Percentiles rank a stretch among this genome's conserved stretches.
Conservation (phyloP, 2,888 invertebrate genomes). For the Idaea biselata region DNA sequence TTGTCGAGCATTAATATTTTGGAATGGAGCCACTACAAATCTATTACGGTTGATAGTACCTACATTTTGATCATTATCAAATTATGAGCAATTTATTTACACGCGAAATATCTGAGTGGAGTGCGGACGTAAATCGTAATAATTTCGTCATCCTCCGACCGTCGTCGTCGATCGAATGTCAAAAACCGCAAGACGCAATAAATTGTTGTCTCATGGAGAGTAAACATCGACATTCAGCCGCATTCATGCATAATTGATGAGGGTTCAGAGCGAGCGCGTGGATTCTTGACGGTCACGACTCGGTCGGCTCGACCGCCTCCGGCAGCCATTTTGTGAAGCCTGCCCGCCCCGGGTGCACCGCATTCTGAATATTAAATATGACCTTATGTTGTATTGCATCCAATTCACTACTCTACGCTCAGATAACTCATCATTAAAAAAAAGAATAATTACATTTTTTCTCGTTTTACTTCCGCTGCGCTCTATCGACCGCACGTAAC, state of each 20-base stretch:
- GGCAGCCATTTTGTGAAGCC: constrained; percentile 78
- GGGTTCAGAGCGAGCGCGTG: constrained; percentile 70
- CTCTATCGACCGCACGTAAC: constrained; percentile 46
- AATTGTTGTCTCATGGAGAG: constrained; percentile 77
- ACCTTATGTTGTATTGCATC: constrained; percentile 50
- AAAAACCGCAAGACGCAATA: constrained; percentile 77
- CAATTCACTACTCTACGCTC: constrained; percentile 33
- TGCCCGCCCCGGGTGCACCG: constrained; percentile 60
- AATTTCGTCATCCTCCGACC: constrained; percentile 60
- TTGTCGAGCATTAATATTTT: constrained; percentile 20
- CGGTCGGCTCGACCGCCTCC: constrained; percentile 59
- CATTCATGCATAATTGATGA: constrained; percentile 80
- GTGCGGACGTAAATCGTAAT: constrained; percentile 44
- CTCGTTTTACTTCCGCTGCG: constrained; percentile 52
- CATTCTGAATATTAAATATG: constrained; percentile 68
- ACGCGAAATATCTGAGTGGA: constrained; percentile 33
- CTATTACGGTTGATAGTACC: constrained; percentile 25
- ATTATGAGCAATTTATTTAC: constrained; percentile 36
- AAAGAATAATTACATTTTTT: constrained; percentile 32
- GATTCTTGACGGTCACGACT: constrained; percentile 78
- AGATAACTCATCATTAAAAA: constrained; percentile 47
- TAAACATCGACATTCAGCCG: constrained; percentile 75
- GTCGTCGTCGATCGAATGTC: constrained; percentile 69
- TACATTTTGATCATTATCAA: constrained; percentile 25
- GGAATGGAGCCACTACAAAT: constrained; percentile 28